Evolutionary conservation across 2,797 vertebrate species (phyloP).

Genomic region (Acanthurus lineatus): DNA sequence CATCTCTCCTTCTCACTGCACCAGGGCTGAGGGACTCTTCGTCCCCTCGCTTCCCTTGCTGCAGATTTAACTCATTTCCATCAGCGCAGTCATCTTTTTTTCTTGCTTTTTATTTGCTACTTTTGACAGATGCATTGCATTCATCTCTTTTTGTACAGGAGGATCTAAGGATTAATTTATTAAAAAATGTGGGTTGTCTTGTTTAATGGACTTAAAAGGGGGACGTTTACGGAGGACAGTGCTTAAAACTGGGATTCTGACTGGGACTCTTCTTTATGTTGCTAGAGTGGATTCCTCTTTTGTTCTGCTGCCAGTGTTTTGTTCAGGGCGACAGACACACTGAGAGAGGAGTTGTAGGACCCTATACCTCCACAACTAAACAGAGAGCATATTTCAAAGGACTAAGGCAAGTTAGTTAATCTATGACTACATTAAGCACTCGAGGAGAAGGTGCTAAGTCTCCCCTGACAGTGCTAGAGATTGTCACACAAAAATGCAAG

Average conservation of each 20-base stretch:
- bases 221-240: slow-evolving; percentile 61
- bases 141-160: slow-evolving; percentile 34
- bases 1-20: slow-evolving; percentile 88
- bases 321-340: slow-evolving; percentile 47
- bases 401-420: slow-evolving; percentile 62
- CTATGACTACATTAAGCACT: slow-evolving; percentile 40
- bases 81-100: slow-evolving; percentile 73
- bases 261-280: slow-evolving; percentile 64
- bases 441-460: slow-evolving; percentile 32
- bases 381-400: slow-evolving; percentile 55
- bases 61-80: slow-evolving; percentile 81
- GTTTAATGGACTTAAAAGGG: slow-evolving; percentile 52
- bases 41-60: slow-evolving; percentile 75
- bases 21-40: slow-evolving; percentile 82
- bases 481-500: slow-evolving; percentile 47
- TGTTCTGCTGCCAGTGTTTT: slow-evolving; percentile 61
- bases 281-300: slow-evolving; percentile 66
- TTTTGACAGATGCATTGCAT: slow-evolving; percentile 60
- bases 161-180: slow-evolving; percentile 62
- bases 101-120: slow-evolving; percentile 59
- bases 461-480: slow-evolving; percentile 28
- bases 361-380: slow-evolving; percentile 40
- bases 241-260: slow-evolving; percentile 62
- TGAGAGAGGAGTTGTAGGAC: slow-evolving; percentile 62
- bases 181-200: slow-evolving; percentile 33